Evolutionary conservation across 2,888 invertebrate genomes (phyloP), one percentile per base, ranked within the genome.

Genomic region (Stenodera caucasica): DNA sequence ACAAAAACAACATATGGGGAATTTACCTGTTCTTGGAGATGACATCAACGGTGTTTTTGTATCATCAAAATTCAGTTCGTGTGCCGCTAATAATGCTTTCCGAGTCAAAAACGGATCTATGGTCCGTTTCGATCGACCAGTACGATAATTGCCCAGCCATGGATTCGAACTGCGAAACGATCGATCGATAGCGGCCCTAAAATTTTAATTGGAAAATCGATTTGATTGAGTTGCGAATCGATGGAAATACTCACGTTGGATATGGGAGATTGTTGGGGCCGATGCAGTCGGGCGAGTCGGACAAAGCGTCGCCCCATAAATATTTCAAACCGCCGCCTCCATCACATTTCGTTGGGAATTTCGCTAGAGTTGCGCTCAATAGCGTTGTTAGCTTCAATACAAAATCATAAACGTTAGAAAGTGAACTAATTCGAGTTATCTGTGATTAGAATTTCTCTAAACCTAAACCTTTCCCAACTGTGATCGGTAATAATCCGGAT

Each of bases 261-360:
- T 94, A 95, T 56, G 91, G 90, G 70, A 86, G 81, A 70, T 92
- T 90, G 73, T 92, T 91, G 6, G 94, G 94, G 18, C 94, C 94
- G 55, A 90, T 79, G 71, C 94, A 94, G 74, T 92, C 90, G 21
- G 83, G 80, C 7, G 89, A 85, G 78, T 91, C 92, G 67, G 86
- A 86, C 52, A 95, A 82, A 7, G 94, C 94, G 79, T 95, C 93
- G 15, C 95, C 95, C 87, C 92, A 93, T 18, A 93, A 83, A 79
- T 94, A 94, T 81, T 93, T 93, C 60, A 94, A 81, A 70, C 87
- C 86, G 60, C 85, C 82, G 18, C 88, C 88, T 61, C 84, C 84
- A 76, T 86, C 84, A 75, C 86, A 86, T 75, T 83, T 75, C 57
- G 74, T 69, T 23, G 78, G 67, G 45, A 75, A 66, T 70, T 76